Evolutionary conservation across 2,888 invertebrate genomes (phyloP), one percentile per base, ranked within the genome.

Genomic region (Agonopterix arenella): DNA sequence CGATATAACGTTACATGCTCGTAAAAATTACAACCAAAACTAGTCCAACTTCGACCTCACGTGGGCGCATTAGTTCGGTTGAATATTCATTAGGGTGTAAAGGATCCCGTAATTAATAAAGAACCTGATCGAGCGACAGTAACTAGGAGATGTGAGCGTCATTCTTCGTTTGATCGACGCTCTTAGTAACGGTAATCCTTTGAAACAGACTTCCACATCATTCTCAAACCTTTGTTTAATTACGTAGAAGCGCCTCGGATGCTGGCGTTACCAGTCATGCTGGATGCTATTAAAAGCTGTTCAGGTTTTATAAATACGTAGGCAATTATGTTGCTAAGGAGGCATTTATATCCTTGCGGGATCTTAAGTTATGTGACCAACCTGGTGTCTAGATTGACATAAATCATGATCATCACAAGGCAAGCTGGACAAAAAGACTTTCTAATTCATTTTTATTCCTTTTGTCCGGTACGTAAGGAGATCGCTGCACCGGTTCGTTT

Each of bases 1-100:
- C 78, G 76, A 79, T 81, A 82, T 80, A 80, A 74, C 72, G 76
- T 83, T 81, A 79, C 81, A 78, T 54, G 79, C 65, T 81, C 84
- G 74, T 86, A 84, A 86, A 76, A 84, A 73, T 69, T 67, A 58
- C 55, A 76, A 78, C 70, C 70, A 70, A 76, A 78, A 76, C 71
- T 68, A 66, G 63, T 62, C 58, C 58, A 64, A 69, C 67, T 61
- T 66, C 61, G 58, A 67, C 65, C 67, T 67, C 68, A 68, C 70
- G 65, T 48, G 70, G 70, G 60, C 67, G 64, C 65, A 73, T 78
- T 73, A 67, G 66, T 74, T 66, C 68, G 64, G 60, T 76, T 78
- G 67, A 75, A 80, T 81, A 77, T 77, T 78, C 78, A 80, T 79
- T 64, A 73, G 70, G 56, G 68, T 73, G 78, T 79, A 70, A 80